Evolutionary conservation across 2,888 invertebrate genomes (phyloP).

Genomic region (Troides aeacus): DNA sequence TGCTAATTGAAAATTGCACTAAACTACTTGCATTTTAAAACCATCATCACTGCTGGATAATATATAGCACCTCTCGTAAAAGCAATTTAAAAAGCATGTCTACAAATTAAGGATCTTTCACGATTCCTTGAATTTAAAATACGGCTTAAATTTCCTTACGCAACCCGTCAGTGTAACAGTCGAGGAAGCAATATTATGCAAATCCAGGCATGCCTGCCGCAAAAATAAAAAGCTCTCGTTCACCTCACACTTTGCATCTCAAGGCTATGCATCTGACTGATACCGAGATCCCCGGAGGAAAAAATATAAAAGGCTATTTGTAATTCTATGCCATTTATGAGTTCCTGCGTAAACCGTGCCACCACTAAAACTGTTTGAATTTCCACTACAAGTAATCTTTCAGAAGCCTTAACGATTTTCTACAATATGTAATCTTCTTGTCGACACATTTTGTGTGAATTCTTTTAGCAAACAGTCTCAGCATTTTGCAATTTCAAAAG

Average conservation of each 20-base stretch:
- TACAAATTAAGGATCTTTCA: not conserved
- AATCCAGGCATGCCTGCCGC: conserved; percentile 73
- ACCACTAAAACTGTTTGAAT: conserved; percentile 28
- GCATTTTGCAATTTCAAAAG: conserved; percentile 3
- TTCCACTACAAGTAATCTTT: conserved; percentile 2
- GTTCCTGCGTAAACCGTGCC: conserved; percentile 57
- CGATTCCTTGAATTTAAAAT: not conserved
- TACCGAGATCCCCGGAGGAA: conserved; percentile 70
- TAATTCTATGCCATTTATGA: conserved; percentile 73
- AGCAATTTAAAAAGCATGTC: not conserved
- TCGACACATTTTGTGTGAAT: not conserved
- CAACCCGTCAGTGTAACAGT: conserved; percentile 63
- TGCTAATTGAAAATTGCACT: not conserved
- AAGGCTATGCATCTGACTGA: conserved; percentile 77
- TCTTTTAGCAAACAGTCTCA: not conserved
- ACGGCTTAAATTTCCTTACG: conserved; percentile 13
- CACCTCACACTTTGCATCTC: conserved; percentile 76
- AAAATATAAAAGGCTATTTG: conserved; percentile 75
- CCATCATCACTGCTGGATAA: not conserved
- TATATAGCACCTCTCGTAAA: not conserved
- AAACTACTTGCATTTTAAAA: not conserved
- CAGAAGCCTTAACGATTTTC: not conserved
- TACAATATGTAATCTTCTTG: not conserved
- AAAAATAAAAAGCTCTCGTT: conserved; percentile 77
- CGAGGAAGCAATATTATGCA: conserved; percentile 81